A percentile compares a stretch with the other conserved stretches of the same genome.
These are phyloP conservation scores for Bucorvus abyssinicus DNA, from an alignment of 2,797 vertebrate genomes.

Conservation along the genomic window DNA sequence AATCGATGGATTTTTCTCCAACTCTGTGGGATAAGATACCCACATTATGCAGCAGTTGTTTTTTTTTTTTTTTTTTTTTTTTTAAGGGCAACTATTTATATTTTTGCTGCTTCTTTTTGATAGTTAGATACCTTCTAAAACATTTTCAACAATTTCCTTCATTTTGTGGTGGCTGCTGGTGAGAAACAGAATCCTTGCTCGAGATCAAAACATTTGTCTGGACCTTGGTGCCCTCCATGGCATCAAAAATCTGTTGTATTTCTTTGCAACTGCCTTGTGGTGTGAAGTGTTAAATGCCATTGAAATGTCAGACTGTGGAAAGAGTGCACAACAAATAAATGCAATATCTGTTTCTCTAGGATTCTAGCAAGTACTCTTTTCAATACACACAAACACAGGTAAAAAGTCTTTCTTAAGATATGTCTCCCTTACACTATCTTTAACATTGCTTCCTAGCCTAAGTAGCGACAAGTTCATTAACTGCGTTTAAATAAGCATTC, in stretches of 20 bases:
- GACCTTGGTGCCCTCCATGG: neutral
- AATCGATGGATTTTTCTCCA: neutral
- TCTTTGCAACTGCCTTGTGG: neutral
- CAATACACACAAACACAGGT: neutral
- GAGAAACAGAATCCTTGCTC: neutral
- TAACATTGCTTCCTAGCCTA: neutral
- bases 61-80: neutral
- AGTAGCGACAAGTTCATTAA: neutral
- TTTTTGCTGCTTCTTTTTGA: neutral
- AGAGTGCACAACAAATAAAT: neutral
- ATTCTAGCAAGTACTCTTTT: neutral
- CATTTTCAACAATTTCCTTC: neutral
- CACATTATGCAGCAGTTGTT: neutral
- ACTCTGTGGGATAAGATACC: neutral
- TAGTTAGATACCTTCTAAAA: neutral
- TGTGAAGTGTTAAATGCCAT: neutral
- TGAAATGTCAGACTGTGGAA: conserved; percentile 9
- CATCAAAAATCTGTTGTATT: neutral
- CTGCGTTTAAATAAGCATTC: neutral
- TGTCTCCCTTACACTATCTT: neutral
- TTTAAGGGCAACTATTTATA: neutral
- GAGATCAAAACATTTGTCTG: neutral
- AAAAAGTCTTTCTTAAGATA: neutral
- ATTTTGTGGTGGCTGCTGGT: neutral
- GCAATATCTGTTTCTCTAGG: neutral